Conservation (phyloP, 2,888 invertebrate species). For the Crepidodera aurea region DNA sequence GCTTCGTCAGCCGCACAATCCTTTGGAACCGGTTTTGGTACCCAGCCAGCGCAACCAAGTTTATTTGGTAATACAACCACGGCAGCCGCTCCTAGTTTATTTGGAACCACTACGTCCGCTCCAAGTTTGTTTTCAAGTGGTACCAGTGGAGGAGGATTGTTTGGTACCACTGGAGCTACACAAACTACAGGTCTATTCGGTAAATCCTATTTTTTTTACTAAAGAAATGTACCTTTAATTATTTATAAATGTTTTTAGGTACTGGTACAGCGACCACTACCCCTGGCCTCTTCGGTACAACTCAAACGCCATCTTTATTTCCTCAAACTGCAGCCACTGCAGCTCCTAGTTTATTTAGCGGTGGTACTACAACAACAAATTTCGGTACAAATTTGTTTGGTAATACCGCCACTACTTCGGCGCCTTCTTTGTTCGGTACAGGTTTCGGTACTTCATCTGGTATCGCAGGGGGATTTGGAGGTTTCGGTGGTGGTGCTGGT, state of each 20-base stretch:
- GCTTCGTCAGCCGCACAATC: constrained; percentile 46
- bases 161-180: constrained; percentile 51
- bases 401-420: constrained; percentile 46
- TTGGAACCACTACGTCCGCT: constrained; percentile 47
- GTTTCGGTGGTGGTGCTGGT: constrained; percentile 59
- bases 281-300: constrained; percentile 41
- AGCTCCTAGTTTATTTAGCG: constrained; percentile 49
- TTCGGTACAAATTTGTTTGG: constrained; percentile 52
- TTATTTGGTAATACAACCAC: constrained; percentile 63
- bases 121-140: constrained; percentile 47
- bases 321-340: constrained; percentile 50
- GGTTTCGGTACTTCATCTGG: constrained; percentile 46
- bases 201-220: background rate
- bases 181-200: constrained; percentile 61
- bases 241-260: no score
- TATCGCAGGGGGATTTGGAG: background rate
- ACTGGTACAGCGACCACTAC: constrained; percentile 41
- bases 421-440: constrained; percentile 51
- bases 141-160: constrained; percentile 44
- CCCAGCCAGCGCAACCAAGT: constrained; percentile 54
- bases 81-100: constrained; percentile 41
- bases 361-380: constrained; percentile 22
- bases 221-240: background rate
- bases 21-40: constrained; percentile 55
- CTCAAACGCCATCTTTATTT: constrained; percentile 57